A percentile compares a stretch with the other conserved stretches of the same genome.
phyloP scores from a whole-genome alignment of 2,113 vertebrate species.

The Lipophrys pholis region DNA sequence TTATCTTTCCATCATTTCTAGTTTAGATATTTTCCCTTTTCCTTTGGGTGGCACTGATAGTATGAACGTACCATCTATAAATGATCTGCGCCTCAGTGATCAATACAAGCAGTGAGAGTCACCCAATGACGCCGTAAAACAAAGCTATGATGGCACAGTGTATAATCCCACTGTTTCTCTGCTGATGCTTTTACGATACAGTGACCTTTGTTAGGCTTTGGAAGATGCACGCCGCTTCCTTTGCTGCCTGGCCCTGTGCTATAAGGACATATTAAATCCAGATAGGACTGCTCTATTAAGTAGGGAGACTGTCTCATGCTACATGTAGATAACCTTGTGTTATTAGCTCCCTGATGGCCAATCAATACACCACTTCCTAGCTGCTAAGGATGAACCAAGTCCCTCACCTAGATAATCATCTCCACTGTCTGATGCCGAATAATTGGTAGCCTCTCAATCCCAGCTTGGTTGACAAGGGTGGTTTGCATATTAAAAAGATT shows the following conservation, averaged over 20 bases:
- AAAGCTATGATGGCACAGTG: slow-evolving; percentile 16
- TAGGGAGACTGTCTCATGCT: slow-evolving; percentile 79
- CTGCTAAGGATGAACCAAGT: slow-evolving; percentile 80
- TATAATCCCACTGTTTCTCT: slow-evolving; percentile 2
- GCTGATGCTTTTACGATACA: slow-evolving; percentile 53
- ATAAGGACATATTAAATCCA: slow-evolving; percentile 81
- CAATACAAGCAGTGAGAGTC: slow-evolving; percentile 19
- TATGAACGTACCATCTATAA: no score
- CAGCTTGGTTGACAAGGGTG: slow-evolving; percentile 78
- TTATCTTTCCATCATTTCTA: no score
- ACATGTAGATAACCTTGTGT: slow-evolving; percentile 87
- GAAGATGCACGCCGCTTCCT: slow-evolving; percentile 37
- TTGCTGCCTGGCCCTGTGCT: slow-evolving; percentile 41
- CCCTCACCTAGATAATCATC: slow-evolving; percentile 85
- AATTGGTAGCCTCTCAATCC: slow-evolving; percentile 86
- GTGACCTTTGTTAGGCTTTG: slow-evolving; percentile 73
- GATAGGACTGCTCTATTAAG: slow-evolving; percentile 78
- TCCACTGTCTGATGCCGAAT: slow-evolving; percentile 78
- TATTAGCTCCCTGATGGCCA: slow-evolving; percentile 87
- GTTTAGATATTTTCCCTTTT: no score
- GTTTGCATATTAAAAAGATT: slow-evolving; percentile 82
- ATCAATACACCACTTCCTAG: slow-evolving; percentile 86
- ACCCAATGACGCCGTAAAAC: slow-evolving; percentile 33
- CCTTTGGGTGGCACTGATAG: no score
- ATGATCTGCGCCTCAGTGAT: slow-evolving; percentile 15